A percentile compares a stretch with the other conserved stretches of the same genome.
Conservation (phyloP, 2,888 invertebrate genomes). For the Rutpela maculata region DNA sequence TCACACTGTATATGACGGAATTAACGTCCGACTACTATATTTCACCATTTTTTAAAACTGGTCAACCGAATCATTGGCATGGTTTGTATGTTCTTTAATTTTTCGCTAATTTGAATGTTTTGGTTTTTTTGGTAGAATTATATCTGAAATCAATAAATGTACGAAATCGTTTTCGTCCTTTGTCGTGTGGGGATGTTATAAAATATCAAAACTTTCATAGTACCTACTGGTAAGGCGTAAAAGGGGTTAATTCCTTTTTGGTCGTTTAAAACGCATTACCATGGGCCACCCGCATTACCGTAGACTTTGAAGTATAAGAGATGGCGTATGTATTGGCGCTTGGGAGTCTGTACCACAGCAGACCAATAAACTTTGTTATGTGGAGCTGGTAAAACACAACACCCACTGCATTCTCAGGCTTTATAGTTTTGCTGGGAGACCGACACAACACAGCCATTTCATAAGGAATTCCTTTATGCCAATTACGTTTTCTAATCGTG, state of each 20-base stretch:
- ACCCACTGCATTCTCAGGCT: constrained; percentile 53
- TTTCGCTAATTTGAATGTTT: no score
- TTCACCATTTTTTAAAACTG: no score
- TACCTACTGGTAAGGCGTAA: background rate
- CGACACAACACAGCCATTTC: constrained; percentile 46
- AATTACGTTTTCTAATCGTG: constrained; percentile 45
- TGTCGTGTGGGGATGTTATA: no score
- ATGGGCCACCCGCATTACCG: background rate
- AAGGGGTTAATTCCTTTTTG: background rate
- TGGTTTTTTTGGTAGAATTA: no score
- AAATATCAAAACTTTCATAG: background rate
- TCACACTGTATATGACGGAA: no score
- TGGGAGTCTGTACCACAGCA: constrained; percentile 48
- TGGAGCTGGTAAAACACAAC: constrained; percentile 47
- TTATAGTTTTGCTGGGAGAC: constrained; percentile 49
- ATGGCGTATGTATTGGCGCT: constrained; percentile 46
- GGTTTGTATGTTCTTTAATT: no score
- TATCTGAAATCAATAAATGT: no score
- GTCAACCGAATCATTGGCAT: no score
- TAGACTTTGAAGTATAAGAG: constrained; percentile 4
- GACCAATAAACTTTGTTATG: constrained; percentile 52
- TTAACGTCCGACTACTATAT: no score
- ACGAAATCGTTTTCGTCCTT: no score
- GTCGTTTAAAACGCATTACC: background rate
- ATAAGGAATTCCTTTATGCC: constrained; percentile 49